Percentiles rank a stretch among this genome's conserved stretches.
phyloP scores from a whole-genome alignment of 2,888 invertebrate species.

The Ichneumoninae sp. region DNA sequence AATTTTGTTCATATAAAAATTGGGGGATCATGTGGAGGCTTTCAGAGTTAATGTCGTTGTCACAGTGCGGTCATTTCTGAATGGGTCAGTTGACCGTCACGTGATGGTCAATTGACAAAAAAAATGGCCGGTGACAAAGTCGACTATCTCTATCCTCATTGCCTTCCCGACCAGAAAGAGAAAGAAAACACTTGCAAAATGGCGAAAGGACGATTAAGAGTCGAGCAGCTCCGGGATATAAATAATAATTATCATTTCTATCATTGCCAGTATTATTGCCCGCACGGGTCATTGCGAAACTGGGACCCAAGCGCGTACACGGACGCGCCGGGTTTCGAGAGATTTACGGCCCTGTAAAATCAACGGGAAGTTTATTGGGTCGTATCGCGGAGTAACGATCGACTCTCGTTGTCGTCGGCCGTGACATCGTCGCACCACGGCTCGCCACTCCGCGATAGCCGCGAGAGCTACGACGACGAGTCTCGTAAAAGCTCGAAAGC shows the following conservation, averaged over 20 bases:
- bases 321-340: conserved; percentile 59
- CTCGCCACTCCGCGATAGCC: conserved; percentile 14
- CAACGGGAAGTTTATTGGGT: conserved; percentile 75
- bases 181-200: background rate
- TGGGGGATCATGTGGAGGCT: no score
- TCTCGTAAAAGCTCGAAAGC: conserved; percentile 65
- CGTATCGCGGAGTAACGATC: conserved; percentile 74
- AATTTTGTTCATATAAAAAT: no score
- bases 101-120: no score
- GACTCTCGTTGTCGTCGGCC: conserved; percentile 73
- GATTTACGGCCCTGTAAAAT: conserved; percentile 75
- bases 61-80: no score
- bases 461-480: conserved; percentile 56
- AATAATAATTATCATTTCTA: conserved; percentile 58
- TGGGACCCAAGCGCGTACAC: conserved; percentile 38
- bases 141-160: background rate
- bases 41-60: background rate
- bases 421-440: conserved; percentile 68
- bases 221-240: conserved; percentile 38
- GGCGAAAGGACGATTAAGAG: conserved; percentile 44
- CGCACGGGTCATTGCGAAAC: conserved; percentile 47
- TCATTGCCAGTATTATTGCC: conserved; percentile 53
- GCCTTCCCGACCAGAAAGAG: background rate
- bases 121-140: no score
- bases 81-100: no score